Evolutionary conservation across 2,797 vertebrate species (phyloP), one percentile per base, ranked within the genome.

Genomic region (Tragelaphus eurycerus): DNA sequence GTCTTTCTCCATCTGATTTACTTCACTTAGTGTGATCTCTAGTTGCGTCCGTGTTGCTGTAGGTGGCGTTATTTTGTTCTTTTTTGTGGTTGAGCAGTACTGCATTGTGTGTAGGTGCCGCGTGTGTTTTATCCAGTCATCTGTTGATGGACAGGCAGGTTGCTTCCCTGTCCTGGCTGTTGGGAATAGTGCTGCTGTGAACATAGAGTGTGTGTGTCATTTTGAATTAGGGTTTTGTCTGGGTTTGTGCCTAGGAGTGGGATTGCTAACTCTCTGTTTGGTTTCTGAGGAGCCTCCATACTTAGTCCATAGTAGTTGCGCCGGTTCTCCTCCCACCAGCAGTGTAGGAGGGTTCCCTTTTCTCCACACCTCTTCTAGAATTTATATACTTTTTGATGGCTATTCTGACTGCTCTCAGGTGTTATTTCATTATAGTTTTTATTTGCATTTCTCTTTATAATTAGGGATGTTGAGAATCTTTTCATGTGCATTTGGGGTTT

Each of bases 161-260:
- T 3, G 48, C 17, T 31, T 52, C 29, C 29, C 31, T 50, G 78
- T 79, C 48, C 52, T 19, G 76, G 48, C 48, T 31, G 2, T 31
- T 50, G 29, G 19, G 46, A 79, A 12, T 19, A 31, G 46, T 38
- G 19, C 34, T 52, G 29, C 29, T 52, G 0, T 50, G 46, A 31
- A 11, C 27, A 12, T 11, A 11, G 46, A 9, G 17, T 21, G 16
- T 1, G 0, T 31, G 78, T 52, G 29, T 79, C 16, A 0, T 52
- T 48, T 52, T 50, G 78, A 50, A n/a, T 52, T 79, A 12, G 0
- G 11, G 27, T 52, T n/a, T 52, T 31, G 29, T 79, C 76, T n/a
- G 16, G 16, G 17, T 12, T 50, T 79, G n/a, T n/a, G 48, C 48
- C 29, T 31, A 52, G 48, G 16, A 12, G 48, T 52, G 78, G 78